Evolutionary conservation across 2,888 invertebrate genomes (phyloP), one percentile per base, ranked within the genome.

Genomic region (Panzeria rudis): DNA sequence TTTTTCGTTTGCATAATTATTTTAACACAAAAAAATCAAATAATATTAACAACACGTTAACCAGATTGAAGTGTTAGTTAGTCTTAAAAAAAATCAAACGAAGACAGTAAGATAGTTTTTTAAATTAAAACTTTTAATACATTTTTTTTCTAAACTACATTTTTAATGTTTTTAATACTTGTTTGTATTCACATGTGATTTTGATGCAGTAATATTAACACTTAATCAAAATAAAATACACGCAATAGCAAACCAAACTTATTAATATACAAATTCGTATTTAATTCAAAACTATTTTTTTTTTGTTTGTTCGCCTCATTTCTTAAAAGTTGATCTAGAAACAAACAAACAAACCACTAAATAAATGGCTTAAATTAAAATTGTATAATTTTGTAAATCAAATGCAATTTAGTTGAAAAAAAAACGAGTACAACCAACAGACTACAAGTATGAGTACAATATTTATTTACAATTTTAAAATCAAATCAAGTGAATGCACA

Each of bases 311-410:
- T 44, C 62, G 44, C 54, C 35, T 72, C 29, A 59, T 73, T 71
- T 64, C 23, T 64, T 25, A 56, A 29, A 56, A 71, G 71, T 23
- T 38, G 71, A 25, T 71, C 23, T 69, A 47, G 54, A 61, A 79
- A 66, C 13, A 35, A n/a, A 41, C 50, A 29, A 29, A n/a, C n/a
- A 50, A 25, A 35, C 56, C 62, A 41, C 23, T 13, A 32, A 83
- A 66, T 56, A 68, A 73, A 81, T 69, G 66, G 35, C 35, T 76
- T 72, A 56, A 77, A 69, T 29, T 77, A 23, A 77, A 77, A 77
- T 73, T 81, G 47, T 77, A 56, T 69, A 82, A 73, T 82, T 82
- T 82, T 69, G 8, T 59, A 83, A 81, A 81, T 77, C 77, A 73
- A 82, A 82, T 77, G 56, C 66, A 84, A 83, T 73, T 82, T 72